A percentile compares a stretch with the other conserved stretches of the same genome.
These are phyloP conservation scores for pig (Sus scrofa) DNA, from an alignment of 2,113 vertebrate genomes.

Conservation along the genomic window DNA sequence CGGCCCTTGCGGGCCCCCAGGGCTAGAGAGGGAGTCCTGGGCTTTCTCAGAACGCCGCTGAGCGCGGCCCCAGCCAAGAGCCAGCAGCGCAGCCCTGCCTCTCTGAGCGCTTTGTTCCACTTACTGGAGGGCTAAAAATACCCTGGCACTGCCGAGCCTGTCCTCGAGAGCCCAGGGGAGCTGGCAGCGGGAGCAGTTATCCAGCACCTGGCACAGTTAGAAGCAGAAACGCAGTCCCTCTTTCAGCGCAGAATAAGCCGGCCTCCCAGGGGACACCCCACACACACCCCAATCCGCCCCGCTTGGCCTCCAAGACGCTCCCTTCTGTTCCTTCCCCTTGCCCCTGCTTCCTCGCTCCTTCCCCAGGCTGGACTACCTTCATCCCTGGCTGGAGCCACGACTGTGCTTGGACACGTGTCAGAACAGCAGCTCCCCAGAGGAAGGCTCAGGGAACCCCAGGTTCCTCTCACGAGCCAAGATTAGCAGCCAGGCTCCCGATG, in stretches of 20 bases:
- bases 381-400: background rate
- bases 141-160: slow-evolving; percentile 43
- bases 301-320: background rate
- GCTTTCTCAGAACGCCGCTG: slow-evolving; percentile 38
- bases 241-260: background rate
- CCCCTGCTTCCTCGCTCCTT: background rate
- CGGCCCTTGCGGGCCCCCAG: background rate
- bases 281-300: background rate
- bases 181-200: background rate
- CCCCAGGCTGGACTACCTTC: background rate
- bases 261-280: background rate
- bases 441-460: background rate
- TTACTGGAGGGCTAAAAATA: slow-evolving; percentile 79
- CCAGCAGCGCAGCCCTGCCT: background rate
- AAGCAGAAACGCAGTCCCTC: background rate
- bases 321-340: background rate
- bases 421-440: background rate
- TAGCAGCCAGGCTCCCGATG: background rate
- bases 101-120: slow-evolving; percentile 62
- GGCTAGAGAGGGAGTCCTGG: background rate
- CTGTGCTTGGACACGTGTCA: background rate
- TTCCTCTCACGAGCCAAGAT: slow-evolving; percentile 21
- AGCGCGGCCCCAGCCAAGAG: background rate
- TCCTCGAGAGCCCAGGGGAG: slow-evolving; percentile 50
- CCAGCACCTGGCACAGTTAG: slow-evolving; percentile 46